phyloP scores from a whole-genome alignment of 2,797 vertebrate genomes.

The Rhadinocentrus ornatus region DNA sequence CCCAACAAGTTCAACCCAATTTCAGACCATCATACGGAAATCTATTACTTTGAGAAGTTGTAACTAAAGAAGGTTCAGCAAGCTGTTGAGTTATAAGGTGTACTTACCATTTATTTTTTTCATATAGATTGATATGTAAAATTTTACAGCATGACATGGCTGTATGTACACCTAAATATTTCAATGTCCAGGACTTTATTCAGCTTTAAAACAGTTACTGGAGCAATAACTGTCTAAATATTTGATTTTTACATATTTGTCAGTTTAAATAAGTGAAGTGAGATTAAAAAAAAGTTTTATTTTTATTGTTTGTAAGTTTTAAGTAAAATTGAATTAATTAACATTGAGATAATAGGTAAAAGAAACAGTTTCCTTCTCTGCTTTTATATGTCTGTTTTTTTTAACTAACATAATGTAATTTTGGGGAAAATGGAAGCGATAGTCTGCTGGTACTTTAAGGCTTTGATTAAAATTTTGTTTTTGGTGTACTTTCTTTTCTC shows the following conservation, averaged over 20 bases:
- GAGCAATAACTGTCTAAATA: neutral
- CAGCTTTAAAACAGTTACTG: neutral
- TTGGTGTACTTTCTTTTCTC: slow-evolving; percentile 17
- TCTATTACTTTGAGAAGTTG: neutral
- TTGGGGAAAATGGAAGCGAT: neutral
- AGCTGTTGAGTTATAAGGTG: neutral
- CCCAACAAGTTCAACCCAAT: neutral
- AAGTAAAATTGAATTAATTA: neutral
- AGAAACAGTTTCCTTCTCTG: too few relatives aligned
- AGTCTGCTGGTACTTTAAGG: neutral
- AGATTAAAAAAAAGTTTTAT: neutral
- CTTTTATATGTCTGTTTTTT: neutral
- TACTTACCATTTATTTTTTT: neutral
- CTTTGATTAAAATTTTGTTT: neutral
- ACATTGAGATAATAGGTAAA: neutral
- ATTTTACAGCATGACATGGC: neutral
- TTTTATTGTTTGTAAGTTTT: neutral
- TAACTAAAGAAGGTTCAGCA: neutral
- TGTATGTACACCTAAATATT: neutral
- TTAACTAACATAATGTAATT: neutral
- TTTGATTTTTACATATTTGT: neutral
- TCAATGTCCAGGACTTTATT: neutral
- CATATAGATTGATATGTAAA: too few relatives aligned
- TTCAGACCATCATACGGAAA: neutral
- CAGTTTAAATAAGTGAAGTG: neutral